phyloP scores from a whole-genome alignment of 2,888 invertebrate species.

The Pachycephus smyrnensis region DNA sequence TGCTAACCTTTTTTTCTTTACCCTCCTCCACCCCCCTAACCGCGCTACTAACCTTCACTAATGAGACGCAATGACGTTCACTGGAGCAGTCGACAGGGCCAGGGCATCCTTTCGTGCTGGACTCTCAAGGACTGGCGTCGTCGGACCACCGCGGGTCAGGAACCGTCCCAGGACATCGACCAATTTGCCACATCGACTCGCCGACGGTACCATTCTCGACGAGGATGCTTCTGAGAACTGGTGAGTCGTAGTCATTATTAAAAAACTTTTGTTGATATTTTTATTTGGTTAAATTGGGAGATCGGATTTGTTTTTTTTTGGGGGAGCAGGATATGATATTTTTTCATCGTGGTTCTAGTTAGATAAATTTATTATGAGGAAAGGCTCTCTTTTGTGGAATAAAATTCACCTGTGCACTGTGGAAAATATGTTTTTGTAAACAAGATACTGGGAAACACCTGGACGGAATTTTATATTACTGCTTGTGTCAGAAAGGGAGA shows the following conservation, averaged over 20 bases:
- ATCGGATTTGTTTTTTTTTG: neutral
- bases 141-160: constrained; percentile 60
- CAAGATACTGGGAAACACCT: neutral
- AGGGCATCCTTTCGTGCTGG: constrained; percentile 73
- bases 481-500: neutral
- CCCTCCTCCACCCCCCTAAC: neutral
- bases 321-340: neutral
- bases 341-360: neutral
- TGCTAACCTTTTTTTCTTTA: neutral
- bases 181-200: constrained; percentile 73
- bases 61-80: constrained; percentile 55
- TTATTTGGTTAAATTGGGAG: neutral
- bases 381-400: neutral
- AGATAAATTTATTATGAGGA: neutral
- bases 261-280: no score
- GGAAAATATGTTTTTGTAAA: neutral
- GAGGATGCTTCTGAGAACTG: constrained; percentile 69
- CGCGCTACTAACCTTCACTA: constrained; percentile 27
- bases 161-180: constrained; percentile 68
- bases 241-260: constrained; percentile 42
- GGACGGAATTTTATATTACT: neutral
- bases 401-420: neutral
- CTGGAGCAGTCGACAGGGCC: constrained; percentile 71
- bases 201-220: constrained; percentile 74
- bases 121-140: constrained; percentile 60